Evolutionary conservation across 2,113 vertebrate species (phyloP).

Genomic region (Oryzias melastigma): DNA sequence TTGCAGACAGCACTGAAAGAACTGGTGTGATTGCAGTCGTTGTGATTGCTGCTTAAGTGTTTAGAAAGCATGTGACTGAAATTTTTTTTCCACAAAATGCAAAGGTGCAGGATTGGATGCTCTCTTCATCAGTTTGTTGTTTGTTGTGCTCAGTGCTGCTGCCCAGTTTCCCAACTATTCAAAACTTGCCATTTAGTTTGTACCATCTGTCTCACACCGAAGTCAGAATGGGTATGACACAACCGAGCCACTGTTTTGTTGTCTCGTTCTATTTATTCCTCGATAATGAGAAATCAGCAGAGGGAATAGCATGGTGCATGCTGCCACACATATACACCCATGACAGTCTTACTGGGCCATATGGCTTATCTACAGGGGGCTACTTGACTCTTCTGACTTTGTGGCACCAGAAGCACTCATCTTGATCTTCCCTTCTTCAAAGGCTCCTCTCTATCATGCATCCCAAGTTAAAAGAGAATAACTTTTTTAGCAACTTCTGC

Average conservation of each 20-base stretch:
- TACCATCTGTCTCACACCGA: constrained; percentile 75
- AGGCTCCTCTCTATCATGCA: constrained; percentile 19
- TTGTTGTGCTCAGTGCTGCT: constrained; percentile 53
- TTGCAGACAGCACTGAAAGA: constrained; percentile 35
- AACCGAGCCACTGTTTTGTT: constrained; percentile 70
- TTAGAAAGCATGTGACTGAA: constrained; percentile 30
- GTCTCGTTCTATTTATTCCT: constrained; percentile 80
- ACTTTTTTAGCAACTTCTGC: constrained; percentile 6
- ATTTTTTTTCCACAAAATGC: constrained; percentile 27
- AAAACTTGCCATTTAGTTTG: constrained; percentile 68
- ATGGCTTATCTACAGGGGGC: constrained; percentile 68
- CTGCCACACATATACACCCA: constrained; percentile 60
- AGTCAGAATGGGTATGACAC: constrained; percentile 70
- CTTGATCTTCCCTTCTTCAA: constrained; percentile 52
- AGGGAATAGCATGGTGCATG: constrained; percentile 62
- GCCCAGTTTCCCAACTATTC: constrained; percentile 55
- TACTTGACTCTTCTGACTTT: constrained; percentile 63
- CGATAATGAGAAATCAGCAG: constrained; percentile 76
- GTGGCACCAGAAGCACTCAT: constrained; percentile 44
- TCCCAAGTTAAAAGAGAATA: constrained; percentile 31
- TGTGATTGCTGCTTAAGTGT: constrained; percentile 44
- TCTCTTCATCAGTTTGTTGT: constrained; percentile 44
- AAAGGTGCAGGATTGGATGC: constrained; percentile 11
- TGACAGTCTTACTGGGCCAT: constrained; percentile 70
- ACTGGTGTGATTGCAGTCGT: constrained; percentile 8